These are phyloP conservation scores for Liolophura sinensis DNA, from an alignment of 1,140 invertebrate species.

Conservation along the genomic window DNA sequence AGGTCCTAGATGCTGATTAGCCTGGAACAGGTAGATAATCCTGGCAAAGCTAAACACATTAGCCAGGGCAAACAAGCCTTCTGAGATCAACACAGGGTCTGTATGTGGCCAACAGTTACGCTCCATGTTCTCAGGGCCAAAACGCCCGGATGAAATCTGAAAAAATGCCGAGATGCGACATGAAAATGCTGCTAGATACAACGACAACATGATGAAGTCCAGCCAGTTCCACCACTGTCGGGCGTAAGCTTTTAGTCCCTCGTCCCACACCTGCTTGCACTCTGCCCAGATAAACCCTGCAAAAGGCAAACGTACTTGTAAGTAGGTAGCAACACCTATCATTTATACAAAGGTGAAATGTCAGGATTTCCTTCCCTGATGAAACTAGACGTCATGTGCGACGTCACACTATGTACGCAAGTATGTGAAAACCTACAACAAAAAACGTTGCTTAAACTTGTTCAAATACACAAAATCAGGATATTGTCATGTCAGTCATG, in stretches of 20 bases:
- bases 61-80: slow-evolving; percentile 57
- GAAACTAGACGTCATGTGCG: no score
- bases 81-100: slow-evolving; percentile 56
- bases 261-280: slow-evolving; percentile 82
- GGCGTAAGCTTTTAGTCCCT: slow-evolving; percentile 86
- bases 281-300: slow-evolving; percentile 89
- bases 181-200: slow-evolving; percentile 61
- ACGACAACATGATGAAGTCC: slow-evolving; percentile 80
- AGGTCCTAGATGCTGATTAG: slow-evolving; percentile 60
- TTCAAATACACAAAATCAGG: no score
- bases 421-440: neutral
- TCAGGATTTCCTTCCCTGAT: no score
- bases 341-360: no score
- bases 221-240: slow-evolving; percentile 96
- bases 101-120: slow-evolving; percentile 51
- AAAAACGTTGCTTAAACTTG: no score
- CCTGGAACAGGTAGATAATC: slow-evolving; percentile 61
- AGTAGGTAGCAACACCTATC: no score
- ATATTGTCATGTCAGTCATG: no score
- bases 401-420: no score
- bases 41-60: slow-evolving; percentile 59
- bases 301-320: slow-evolving; percentile 17
- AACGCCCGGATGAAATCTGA: slow-evolving; percentile 43
- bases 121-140: slow-evolving; percentile 40
- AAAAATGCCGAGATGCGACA: slow-evolving; percentile 53